phyloP scores from a whole-genome alignment of 2,797 vertebrate genomes.

The Dryobates pubescens region DNA sequence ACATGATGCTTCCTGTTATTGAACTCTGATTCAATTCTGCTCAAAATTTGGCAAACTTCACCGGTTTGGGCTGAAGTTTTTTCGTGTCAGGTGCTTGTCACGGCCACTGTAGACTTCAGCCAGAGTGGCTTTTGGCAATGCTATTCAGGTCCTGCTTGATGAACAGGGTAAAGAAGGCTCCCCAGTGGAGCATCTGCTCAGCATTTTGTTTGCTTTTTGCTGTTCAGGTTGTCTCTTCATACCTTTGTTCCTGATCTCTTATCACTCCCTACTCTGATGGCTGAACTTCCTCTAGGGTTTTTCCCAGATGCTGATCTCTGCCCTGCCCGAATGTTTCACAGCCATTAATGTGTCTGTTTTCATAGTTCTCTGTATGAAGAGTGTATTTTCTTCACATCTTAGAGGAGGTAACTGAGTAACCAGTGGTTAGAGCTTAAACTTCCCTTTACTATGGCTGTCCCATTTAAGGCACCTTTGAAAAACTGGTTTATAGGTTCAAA shows the following conservation, averaged over 20 bases:
- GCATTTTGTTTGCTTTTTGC: background rate
- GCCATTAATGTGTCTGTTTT: background rate
- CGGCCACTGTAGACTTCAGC: background rate
- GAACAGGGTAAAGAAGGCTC: background rate
- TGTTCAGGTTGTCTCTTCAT: background rate
- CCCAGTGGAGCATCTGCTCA: background rate
- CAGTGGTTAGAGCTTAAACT: background rate
- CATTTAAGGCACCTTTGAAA: background rate
- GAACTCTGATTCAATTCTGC: background rate
- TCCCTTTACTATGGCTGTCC: background rate
- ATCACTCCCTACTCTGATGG: background rate
- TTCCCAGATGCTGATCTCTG: background rate
- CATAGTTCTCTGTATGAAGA: background rate
- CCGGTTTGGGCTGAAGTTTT: background rate
- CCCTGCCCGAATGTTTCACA: background rate
- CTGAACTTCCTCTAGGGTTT: background rate
- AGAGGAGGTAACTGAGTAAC: background rate
- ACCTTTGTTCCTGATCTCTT: background rate
- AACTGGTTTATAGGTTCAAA: background rate
- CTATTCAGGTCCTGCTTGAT: fast-evolving
- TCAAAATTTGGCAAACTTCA: background rate
- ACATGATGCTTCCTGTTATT: slow-evolving; percentile 33
- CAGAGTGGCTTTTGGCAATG: background rate
- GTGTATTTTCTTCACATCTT: background rate
- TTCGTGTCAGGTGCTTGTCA: background rate